Percentiles rank a stretch among this genome's conserved stretches.
Conservation (phyloP, 2,888 invertebrate genomes). For the Agrilus mali region DNA sequence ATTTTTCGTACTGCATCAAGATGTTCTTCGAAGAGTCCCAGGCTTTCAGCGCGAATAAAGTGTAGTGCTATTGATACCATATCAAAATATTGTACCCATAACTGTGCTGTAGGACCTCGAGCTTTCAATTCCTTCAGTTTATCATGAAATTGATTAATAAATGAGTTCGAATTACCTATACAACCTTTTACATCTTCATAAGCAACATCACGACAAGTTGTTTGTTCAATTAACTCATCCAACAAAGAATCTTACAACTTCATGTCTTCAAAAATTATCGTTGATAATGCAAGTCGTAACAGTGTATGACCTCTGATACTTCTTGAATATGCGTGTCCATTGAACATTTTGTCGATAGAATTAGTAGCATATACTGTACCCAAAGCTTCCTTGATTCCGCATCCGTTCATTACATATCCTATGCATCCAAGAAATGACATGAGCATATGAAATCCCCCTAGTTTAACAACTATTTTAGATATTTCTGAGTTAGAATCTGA, state of each 20-base stretch:
- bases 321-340: slow-evolving; percentile 23
- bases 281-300: slow-evolving; percentile 16
- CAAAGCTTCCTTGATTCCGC: slow-evolving; percentile 16
- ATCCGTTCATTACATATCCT: slow-evolving; percentile 16
- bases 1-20: slow-evolving; percentile 20
- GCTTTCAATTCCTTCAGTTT: slow-evolving; percentile 17
- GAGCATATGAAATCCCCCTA: slow-evolving; percentile 28
- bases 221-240: slow-evolving; percentile 15
- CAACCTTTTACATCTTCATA: slow-evolving; percentile 11
- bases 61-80: slow-evolving; percentile 8
- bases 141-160: slow-evolving; percentile 11
- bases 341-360: slow-evolving; percentile 24
- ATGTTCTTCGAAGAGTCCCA: slow-evolving; percentile 20
- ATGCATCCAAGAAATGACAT: slow-evolving; percentile 17
- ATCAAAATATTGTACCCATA: slow-evolving; percentile 25
- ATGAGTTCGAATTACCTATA: slow-evolving; percentile 7
- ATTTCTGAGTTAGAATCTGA: slow-evolving; percentile 10
- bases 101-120: slow-evolving; percentile 19
- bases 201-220: slow-evolving; percentile 14
- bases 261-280: slow-evolving; percentile 18
- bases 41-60: slow-evolving; percentile 18
- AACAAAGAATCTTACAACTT: slow-evolving; percentile 16
- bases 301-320: slow-evolving; percentile 23
- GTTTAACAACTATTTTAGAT: slow-evolving; percentile 17
- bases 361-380: slow-evolving; percentile 15